These are phyloP conservation scores for Staurois parvus DNA, from an alignment of 2,797 vertebrate species.

Conservation along the genomic window DNA sequence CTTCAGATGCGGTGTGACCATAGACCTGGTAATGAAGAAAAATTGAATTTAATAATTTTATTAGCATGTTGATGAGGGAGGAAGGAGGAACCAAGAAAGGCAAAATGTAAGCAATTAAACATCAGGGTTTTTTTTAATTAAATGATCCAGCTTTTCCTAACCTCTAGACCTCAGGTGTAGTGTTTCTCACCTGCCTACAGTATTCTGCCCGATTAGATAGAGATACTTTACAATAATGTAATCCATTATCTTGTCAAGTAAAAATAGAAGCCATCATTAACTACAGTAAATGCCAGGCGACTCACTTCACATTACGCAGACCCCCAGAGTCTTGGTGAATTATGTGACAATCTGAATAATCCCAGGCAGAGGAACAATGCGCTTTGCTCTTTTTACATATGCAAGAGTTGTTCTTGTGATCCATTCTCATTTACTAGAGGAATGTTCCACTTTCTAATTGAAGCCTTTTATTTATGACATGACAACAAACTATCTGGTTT, in stretches of 20 bases:
- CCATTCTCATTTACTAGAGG: background rate
- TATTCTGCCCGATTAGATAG: background rate
- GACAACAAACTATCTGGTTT: too few relatives aligned
- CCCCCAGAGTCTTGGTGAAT: constrained; percentile 32
- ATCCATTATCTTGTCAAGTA: constrained; percentile 35
- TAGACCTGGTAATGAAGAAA: too few relatives aligned
- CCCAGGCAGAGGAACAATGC: constrained; percentile 6
- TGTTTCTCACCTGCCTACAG: background rate
- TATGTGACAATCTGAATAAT: constrained; percentile 38
- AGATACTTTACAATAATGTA: constrained; percentile 9
- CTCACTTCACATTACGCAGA: constrained; percentile 9
- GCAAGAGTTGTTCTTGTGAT: background rate
- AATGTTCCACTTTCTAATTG: constrained; percentile 24
- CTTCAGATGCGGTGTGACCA: too few relatives aligned
- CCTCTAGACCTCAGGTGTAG: background rate
- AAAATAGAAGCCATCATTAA: constrained; percentile 44
- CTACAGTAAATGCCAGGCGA: constrained; percentile 13
- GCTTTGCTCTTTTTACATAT: constrained; percentile 33
- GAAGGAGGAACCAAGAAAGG: too few relatives aligned
- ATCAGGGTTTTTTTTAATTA: background rate
- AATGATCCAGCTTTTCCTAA: background rate
- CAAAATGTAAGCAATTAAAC: too few relatives aligned
- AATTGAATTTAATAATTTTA: too few relatives aligned
- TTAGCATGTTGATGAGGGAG: too few relatives aligned
- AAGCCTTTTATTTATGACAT: constrained; percentile 1